Evolutionary conservation across 2,797 vertebrate genomes (phyloP).

Genomic region (Coregonus suidteri): DNA sequence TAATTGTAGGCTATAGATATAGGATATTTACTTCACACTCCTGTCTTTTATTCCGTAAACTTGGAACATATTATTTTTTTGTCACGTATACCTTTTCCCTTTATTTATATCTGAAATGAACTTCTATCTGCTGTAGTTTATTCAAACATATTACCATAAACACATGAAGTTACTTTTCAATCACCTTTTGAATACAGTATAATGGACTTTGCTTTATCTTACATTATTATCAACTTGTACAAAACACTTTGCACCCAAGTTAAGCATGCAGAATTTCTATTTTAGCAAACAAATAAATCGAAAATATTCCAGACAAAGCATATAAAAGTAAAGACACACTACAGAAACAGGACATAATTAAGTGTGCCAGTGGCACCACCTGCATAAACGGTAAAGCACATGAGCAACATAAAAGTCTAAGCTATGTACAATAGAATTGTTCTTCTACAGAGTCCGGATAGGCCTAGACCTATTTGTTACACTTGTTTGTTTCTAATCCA

Average conservation of each 20-base stretch:
- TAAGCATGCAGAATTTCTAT: slow-evolving; percentile 70
- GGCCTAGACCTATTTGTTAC: slow-evolving; percentile 30
- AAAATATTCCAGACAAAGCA: slow-evolving; percentile 33
- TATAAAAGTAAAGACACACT: slow-evolving; percentile 38
- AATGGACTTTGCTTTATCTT: slow-evolving; percentile 61
- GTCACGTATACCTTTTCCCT: neutral
- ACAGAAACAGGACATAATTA: slow-evolving; percentile 38
- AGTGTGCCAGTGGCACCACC: slow-evolving; percentile 42
- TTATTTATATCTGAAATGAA: neutral
- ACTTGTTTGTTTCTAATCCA: slow-evolving; percentile 5
- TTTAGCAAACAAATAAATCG: slow-evolving; percentile 60
- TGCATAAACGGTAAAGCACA: slow-evolving; percentile 62
- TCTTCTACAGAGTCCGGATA: slow-evolving; percentile 49
- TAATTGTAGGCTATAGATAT: neutral
- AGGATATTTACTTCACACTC: neutral
- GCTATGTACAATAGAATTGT: slow-evolving; percentile 61
- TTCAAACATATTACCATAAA: slow-evolving; percentile 79
- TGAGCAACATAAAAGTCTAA: slow-evolving; percentile 59
- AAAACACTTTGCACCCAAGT: slow-evolving; percentile 73
- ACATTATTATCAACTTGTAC: slow-evolving; percentile 69
- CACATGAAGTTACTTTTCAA: slow-evolving; percentile 71
- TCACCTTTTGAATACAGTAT: slow-evolving; percentile 72
- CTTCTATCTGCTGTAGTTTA: slow-evolving; percentile 73
- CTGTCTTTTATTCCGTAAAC: neutral
- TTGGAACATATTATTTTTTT: neutral